Base-by-base conservation (phyloP, 2,888 invertebrate species). In the Cerceris rybyensis region DNA sequence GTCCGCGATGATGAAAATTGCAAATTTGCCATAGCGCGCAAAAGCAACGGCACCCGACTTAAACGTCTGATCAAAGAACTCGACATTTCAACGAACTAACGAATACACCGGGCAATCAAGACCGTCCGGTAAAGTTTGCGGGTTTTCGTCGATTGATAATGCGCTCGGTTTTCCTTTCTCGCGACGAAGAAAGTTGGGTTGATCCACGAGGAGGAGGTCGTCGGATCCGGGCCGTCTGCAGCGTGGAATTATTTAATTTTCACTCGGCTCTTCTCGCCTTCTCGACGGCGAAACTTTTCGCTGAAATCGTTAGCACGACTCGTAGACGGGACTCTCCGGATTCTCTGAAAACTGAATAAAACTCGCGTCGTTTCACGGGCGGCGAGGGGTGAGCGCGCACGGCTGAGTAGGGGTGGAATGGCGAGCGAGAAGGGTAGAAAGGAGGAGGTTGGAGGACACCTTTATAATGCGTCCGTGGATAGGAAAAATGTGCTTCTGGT, bases 311-410 rank as follows among this genome's bases (percentile, higher is more conserved):
- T 85, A 85, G 79, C 75, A 71, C 69, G 78, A 77, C 72, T 82
- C 78, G 83, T 61, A 80, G 85, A 78, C 77, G 75, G 61, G 67
- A 68, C 76, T 64, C 70, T 69, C 70, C 70, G 80, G 84, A 87
- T 86, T 84, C 78, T 68, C 78, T 63, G 84, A 68, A 82, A 85
- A 86, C 81, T 86, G 88, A 87, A 88, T 88, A 87, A 87, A 88
- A 85, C 81, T 87, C 83, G 78, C 80, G 83, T 80, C 80, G 84
- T 80, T 84, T 81, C 75, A 75, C 71, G 80, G 77, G 41, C 9
- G 39, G 65, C 64, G 41, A 66, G 80, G 78, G 71, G 68, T 61
- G 77, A 75, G 68, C 63, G 70, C 57, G 70, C 57, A 71, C 59
- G 69, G 57, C 50, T 16, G 63, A 75, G 78, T 58, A 65, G 17